Base-by-base conservation (phyloP, 1,140 invertebrate genomes). In the Trichonephila clavipes region DNA sequence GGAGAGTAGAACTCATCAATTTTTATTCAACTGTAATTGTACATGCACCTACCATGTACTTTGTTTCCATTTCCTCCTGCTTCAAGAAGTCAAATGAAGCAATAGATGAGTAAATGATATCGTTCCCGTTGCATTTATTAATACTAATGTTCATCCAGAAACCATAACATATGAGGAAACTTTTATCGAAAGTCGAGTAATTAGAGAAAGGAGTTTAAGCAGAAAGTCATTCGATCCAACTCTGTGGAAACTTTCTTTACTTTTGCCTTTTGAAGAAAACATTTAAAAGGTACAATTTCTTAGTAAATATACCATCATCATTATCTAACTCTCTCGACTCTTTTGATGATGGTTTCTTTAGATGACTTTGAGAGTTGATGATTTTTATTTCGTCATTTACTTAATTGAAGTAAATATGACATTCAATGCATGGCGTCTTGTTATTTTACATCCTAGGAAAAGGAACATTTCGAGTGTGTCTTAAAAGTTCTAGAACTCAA, bases 81-180 rank as follows among this genome's bases (percentile, higher is more conserved):
- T 77, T 24, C 34, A 34, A 28, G 18, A 85, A 59, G 51, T 85
- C 8, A 85, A 85, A 58, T 59, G 19, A 85, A 85, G 82, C 51
- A 85, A 28, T 85, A 28, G 82, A 61, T 61, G 51, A 59, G 58
- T n/a, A n/a, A 85, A 61, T 58, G 21, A 5, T 24, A 18, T 21
- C 12, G 59, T 2, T 40, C 12, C 44, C 24, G 86, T 66, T 34
- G 61, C 66, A 88, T 66, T 88, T 64, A 88, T 88, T 88, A 88
- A 88, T 88, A 88, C 86, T 64, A 88, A 88, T 88, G 86, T 64
- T 88, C 61, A 28, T 44, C 14, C 34, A 34, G 28, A 51, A 83
- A 8, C 7, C 7, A 5, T 40, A 66, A 66, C 19, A 40, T 58
- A 19, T 3, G 4, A 34, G 34, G 10, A 34, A 64, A 18, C 86